Evolutionary conservation across 2,888 invertebrate species (phyloP), one percentile per base, ranked within the genome.

Genomic region (Endotricha flammealis): DNA sequence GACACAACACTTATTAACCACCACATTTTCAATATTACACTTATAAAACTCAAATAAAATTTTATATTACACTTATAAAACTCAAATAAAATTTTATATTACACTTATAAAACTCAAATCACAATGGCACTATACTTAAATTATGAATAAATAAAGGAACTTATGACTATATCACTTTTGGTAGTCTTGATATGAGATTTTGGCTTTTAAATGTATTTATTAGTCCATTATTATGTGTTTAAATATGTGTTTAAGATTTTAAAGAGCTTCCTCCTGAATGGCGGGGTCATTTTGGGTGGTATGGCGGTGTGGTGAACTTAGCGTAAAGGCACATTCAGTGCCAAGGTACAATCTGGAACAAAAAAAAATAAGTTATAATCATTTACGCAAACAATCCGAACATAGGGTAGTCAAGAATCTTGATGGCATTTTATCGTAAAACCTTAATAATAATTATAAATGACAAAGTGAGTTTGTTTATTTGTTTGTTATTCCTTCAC

Each of bases 161-260:
- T 50, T 48, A 44, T 41, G 14, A 25, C 44, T 53, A 52, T 55
- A 58, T 62, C 61, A 66, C 64, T 63, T 20, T 20, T 35, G 29
- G 22, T 13, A 35, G 35, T 35, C 29, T 35, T 35, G 17, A 24
- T 44, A n/a, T 55, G 58, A 62, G 60, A 60, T 50, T 55, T 53
- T 51, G 51, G 57, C 53, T 51, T 54, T 53, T 53, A 45, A 42
- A 41, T 57, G 44, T 55, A 27, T 8, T 11, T 2, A 5, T 22
- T 38, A 25, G 39, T 44, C 42, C 38, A 37, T 49, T 50, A 7
- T 70, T 74, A 86, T 65, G 86, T 85, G 63, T 85, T 83, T 1
- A 85, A 60, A 52, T 64, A 86, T 2, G 79, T 80, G 57, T 61
- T 69, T 11, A 78, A 57, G 34, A 66, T 67, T 64, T 80, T 85